Evolutionary conservation across 2,113 vertebrate genomes (phyloP).

Genomic region (Rhipidura dahli): DNA sequence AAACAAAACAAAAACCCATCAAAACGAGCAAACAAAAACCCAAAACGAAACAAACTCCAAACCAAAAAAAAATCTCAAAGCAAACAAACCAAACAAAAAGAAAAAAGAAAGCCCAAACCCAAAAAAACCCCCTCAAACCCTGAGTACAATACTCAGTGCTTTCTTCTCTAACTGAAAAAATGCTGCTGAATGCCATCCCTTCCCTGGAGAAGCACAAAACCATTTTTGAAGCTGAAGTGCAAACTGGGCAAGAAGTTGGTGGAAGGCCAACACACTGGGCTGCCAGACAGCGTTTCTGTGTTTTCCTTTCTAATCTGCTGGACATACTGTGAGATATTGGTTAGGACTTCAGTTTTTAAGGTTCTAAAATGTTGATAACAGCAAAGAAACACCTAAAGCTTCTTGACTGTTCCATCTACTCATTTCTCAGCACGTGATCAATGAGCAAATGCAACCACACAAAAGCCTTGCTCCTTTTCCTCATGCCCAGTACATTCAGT

Average conservation of each 20-base stretch:
- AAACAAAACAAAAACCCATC: not conserved
- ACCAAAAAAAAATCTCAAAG: not conserved
- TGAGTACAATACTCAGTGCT: not conserved
- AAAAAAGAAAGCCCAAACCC: not conserved
- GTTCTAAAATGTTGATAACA: not conserved
- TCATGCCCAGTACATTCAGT: not conserved
- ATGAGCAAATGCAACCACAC: not conserved
- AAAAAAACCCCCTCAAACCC: not conserved
- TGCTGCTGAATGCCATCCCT: not conserved
- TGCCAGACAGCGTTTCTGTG: rapidly evolving
- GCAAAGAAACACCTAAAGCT: not conserved
- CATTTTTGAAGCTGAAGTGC: not conserved
- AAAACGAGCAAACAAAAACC: not conserved
- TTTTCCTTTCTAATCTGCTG: rapidly evolving
- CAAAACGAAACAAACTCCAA: not conserved
- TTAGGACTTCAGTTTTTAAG: not conserved
- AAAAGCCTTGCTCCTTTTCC: too few species aligned
- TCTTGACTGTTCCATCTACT: not conserved
- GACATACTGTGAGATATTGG: rapidly evolving
- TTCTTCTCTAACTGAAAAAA: not conserved
- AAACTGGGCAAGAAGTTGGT: not conserved
- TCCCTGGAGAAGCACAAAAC: not conserved
- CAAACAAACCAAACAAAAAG: not conserved
- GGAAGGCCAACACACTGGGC: rapidly evolving
- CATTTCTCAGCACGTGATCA: not conserved